A percentile compares a stretch with the other conserved stretches of the same genome.
phyloP scores from a whole-genome alignment of 2,113 vertebrate genomes.

The Ranitomeya variabilis region DNA sequence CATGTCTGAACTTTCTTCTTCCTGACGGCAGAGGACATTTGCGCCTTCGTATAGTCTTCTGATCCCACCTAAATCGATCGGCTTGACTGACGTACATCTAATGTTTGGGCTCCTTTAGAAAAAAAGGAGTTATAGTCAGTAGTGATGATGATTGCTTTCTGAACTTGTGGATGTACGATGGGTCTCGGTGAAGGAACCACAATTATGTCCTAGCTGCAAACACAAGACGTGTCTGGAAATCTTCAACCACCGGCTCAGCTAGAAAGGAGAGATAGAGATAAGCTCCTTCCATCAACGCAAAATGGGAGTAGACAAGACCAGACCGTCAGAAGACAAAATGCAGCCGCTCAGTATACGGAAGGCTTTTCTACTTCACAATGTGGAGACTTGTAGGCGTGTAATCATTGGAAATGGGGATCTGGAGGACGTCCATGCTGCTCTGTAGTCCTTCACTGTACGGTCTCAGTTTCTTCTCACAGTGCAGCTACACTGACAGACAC shows the following conservation, averaged over 20 bases:
- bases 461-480: not conserved
- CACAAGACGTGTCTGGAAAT: not conserved
- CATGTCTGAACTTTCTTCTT: not conserved
- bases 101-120: not conserved
- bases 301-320: not conserved
- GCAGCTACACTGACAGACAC: too few species aligned
- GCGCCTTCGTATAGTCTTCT: not conserved
- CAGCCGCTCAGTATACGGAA: not conserved
- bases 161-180: not conserved
- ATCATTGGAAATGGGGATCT: not conserved
- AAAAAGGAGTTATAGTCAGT: not conserved
- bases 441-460: not conserved
- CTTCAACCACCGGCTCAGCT: not conserved
- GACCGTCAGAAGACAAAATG: not conserved
- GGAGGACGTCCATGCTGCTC: not conserved
- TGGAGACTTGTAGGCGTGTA: not conserved
- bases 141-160: too few species aligned
- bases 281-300: not conserved
- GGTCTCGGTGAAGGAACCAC: not conserved
- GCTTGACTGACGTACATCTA: not conserved
- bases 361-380: not conserved
- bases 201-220: not conserved
- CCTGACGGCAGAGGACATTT: not conserved
- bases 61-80: not conserved
- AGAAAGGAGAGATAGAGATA: not conserved